These are phyloP conservation scores for Champsocephalus gunnari DNA, from an alignment of 2,797 vertebrate genomes.

Conservation along the genomic window DNA sequence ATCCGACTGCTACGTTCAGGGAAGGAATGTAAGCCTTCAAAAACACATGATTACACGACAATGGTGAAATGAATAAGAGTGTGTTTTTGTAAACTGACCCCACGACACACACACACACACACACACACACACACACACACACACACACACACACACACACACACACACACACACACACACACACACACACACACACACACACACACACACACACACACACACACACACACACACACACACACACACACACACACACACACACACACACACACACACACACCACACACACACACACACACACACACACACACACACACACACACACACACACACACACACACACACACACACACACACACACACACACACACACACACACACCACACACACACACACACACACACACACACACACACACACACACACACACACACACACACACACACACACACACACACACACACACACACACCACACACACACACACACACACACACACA, in stretches of 20 bases:
- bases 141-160: no score
- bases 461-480: neutral
- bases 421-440: slow-evolving; percentile 27
- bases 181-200: slow-evolving; percentile 9
- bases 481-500: slow-evolving; percentile 28
- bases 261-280: no score
- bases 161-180: slow-evolving; percentile 7
- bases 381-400: no score
- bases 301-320: neutral
- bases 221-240: neutral
- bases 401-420: neutral
- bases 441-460: no score
- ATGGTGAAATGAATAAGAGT: slow-evolving; percentile 17
- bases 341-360: slow-evolving; percentile 8
- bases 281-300: slow-evolving; percentile 25
- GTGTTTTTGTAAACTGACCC: slow-evolving; percentile 33
- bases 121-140: no score
- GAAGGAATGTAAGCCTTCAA: slow-evolving; percentile 38
- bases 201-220: slow-evolving; percentile 26
- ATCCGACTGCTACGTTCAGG: slow-evolving; percentile 10
- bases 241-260: slow-evolving; percentile 28
- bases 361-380: slow-evolving; percentile 16
- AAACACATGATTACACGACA: neutral
- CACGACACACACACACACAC: slow-evolving; percentile 31
- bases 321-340: slow-evolving; percentile 28